Evolutionary conservation across 2,797 vertebrate genomes (phyloP).

Genomic region (Triplophysa bombifrons): DNA sequence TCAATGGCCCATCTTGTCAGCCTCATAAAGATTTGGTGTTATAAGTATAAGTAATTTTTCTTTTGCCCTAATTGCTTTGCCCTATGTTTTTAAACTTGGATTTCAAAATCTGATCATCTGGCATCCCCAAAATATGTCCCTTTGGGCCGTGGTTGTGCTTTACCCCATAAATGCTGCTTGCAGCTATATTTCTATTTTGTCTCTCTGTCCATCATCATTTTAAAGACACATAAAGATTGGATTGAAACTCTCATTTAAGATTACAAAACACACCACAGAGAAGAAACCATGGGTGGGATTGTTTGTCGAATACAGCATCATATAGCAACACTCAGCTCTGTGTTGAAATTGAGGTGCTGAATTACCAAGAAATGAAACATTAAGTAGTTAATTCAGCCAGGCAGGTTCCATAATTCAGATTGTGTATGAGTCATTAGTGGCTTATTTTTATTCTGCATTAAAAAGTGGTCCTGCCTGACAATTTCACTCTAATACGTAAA

Average conservation of each 20-base stretch:
- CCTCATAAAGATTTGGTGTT: too few species aligned
- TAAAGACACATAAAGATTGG: conserved; percentile 39
- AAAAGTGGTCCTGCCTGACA: conserved; percentile 27
- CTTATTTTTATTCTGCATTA: conserved; percentile 44
- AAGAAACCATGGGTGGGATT: conserved; percentile 17
- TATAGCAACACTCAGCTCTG: conserved; percentile 2
- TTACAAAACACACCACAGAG: conserved; percentile 24
- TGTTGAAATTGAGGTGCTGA: conserved; percentile 34
- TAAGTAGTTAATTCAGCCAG: conserved; percentile 43
- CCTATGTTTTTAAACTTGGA: too few species aligned
- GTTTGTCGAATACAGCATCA: conserved; percentile 8
- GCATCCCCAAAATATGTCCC: too few species aligned
- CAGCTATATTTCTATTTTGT: conserved; percentile 27
- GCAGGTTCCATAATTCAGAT: conserved; percentile 38
- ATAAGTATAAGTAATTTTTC: too few species aligned
- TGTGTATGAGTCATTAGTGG: conserved; percentile 42
- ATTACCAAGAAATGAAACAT: conserved; percentile 43
- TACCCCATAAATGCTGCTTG: too few species aligned
- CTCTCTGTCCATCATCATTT: conserved; percentile 45
- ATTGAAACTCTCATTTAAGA: conserved; percentile 12
- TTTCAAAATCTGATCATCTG: too few species aligned
- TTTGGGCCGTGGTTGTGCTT: too few species aligned
- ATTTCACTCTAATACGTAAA: conserved; percentile 36
- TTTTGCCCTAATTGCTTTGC: too few species aligned
- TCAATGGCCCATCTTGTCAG: too few species aligned